These are phyloP conservation scores for Teinopalpus imperialis DNA, from an alignment of 2,888 invertebrate species.

Conservation along the genomic window DNA sequence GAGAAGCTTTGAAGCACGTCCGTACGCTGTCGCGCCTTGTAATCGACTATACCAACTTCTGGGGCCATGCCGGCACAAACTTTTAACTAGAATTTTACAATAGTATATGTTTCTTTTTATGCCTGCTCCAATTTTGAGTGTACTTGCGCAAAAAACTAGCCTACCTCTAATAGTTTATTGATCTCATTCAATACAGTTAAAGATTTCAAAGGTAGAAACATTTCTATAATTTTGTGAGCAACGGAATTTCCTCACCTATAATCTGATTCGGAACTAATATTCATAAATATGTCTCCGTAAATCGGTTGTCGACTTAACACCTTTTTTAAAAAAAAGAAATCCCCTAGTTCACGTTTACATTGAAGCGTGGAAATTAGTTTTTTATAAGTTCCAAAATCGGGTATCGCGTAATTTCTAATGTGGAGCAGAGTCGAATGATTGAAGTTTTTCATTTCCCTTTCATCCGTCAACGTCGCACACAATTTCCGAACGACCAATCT, in stretches of 20 bases:
- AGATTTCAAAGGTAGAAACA: slow-evolving; percentile 7
- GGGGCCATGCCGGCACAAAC: slow-evolving; percentile 42
- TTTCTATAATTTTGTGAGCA: too few species aligned
- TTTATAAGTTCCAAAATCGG: slow-evolving; percentile 15
- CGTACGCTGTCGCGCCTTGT: slow-evolving; percentile 53
- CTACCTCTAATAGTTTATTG: slow-evolving; percentile 22
- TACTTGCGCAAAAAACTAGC: slow-evolving; percentile 22
- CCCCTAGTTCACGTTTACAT: slow-evolving; percentile 14
- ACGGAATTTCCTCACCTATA: too few species aligned
- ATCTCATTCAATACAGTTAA: slow-evolving; percentile 13
- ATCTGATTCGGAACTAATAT: too few species aligned
- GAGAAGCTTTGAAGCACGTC: slow-evolving; percentile 51
- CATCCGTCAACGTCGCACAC: slow-evolving; percentile 51
- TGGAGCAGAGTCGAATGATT: slow-evolving; percentile 40
- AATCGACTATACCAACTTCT: slow-evolving; percentile 56
- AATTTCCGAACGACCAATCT: slow-evolving; percentile 41
- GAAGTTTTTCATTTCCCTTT: slow-evolving; percentile 52
- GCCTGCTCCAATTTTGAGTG: slow-evolving; percentile 22
- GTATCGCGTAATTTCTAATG: slow-evolving; percentile 24
- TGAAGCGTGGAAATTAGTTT: slow-evolving; percentile 18
- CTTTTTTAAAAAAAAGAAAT: too few species aligned
- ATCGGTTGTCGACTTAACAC: too few species aligned
- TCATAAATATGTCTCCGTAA: too few species aligned
- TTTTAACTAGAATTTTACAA: slow-evolving; percentile 49
- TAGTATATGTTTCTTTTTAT: slow-evolving; percentile 36